Evolutionary conservation across 2,888 invertebrate genomes (phyloP).

Genomic region (Harpalus rufipes): DNA sequence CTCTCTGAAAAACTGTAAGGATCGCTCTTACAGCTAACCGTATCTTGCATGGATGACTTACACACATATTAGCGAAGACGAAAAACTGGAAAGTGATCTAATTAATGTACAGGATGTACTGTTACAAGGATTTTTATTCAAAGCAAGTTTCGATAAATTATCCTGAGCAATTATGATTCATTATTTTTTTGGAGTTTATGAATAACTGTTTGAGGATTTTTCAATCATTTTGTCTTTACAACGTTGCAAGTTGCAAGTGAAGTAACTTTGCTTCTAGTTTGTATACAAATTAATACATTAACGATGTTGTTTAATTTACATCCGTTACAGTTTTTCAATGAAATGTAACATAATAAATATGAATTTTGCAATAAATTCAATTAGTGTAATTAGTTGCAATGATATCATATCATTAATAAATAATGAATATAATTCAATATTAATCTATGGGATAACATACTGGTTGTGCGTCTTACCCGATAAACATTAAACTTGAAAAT

Average conservation of each 20-base stretch:
- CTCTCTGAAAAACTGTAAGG: conserved; percentile 38
- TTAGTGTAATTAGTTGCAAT: too few relatives aligned
- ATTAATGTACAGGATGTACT: conserved; percentile 9
- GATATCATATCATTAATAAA: too few relatives aligned
- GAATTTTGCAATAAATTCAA: not conserved
- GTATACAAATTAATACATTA: not conserved
- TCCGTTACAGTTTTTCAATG: not conserved
- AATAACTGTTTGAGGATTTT: not conserved
- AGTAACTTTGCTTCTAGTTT: not conserved
- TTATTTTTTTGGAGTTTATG: conserved; percentile 10
- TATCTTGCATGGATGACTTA: conserved; percentile 15
- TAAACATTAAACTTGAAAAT: too few relatives aligned
- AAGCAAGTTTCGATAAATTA: conserved; percentile 11
- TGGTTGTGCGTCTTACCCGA: too few relatives aligned
- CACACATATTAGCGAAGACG: not conserved
- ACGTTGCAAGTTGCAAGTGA: conserved; percentile 9
- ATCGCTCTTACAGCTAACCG: conserved; percentile 10
- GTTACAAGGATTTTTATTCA: conserved; percentile 26
- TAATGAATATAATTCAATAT: too few relatives aligned
- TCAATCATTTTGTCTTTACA: conserved; percentile 32
- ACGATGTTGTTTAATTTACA: not conserved
- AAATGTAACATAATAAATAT: not conserved
- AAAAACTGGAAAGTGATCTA: conserved; percentile 29
- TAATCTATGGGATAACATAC: too few relatives aligned
- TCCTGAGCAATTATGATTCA: not conserved